Conservation (phyloP, 2,797 vertebrate genomes). For the Myoxocephalus aenaeus region DNA sequence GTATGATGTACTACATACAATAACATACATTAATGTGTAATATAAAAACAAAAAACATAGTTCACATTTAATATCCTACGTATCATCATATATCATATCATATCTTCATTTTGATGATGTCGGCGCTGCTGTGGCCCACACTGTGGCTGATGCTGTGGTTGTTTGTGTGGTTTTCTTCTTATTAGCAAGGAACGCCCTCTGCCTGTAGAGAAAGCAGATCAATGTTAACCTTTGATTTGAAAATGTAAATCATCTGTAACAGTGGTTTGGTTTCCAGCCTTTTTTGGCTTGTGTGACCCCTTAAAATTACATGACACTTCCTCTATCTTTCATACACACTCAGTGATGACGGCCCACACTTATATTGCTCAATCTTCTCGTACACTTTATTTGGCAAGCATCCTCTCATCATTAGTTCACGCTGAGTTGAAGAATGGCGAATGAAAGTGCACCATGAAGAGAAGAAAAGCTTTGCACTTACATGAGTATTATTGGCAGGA, state of each 20-base stretch:
- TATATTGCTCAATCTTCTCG: neutral
- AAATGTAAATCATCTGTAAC: neutral
- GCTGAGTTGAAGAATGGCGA: neutral
- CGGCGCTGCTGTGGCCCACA: accelerated
- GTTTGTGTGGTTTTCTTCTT: neutral
- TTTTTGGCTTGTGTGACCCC: too few relatives aligned
- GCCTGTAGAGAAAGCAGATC: constrained; percentile 18
- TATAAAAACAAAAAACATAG: too few relatives aligned
- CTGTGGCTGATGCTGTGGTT: accelerated
- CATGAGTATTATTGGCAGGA: accelerated
- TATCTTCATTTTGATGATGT: neutral
- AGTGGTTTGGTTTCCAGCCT: neutral
- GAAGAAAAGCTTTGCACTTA: constrained; percentile 20
- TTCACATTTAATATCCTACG: neutral
- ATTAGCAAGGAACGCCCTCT: accelerated
- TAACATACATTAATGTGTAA: too few relatives aligned
- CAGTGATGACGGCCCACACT: neutral
- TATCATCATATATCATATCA: too few relatives aligned
- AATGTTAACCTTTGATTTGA: neutral
- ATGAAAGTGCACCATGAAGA: neutral
- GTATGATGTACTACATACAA: too few relatives aligned
- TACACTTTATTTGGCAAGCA: neutral
- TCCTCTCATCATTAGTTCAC: too few relatives aligned
- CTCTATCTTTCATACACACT: neutral
- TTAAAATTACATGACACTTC: neutral